Evolutionary conservation across 1,140 invertebrate genomes (phyloP), one percentile per base, ranked within the genome.

Genomic region (Aradophagus sp.): DNA sequence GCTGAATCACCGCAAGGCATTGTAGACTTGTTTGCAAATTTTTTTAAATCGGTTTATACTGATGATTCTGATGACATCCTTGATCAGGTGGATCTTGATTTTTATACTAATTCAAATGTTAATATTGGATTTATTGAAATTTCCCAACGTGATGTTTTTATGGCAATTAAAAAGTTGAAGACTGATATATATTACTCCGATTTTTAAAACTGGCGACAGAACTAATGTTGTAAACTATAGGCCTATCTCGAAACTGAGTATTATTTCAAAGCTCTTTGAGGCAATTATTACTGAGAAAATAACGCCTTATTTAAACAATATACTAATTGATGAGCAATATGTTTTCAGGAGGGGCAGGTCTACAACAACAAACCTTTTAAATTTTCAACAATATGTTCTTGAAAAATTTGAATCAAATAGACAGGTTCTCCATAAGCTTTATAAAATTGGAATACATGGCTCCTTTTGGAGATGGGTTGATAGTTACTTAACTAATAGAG

Each of bases 11-110:
- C 8, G 6, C 27, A 13, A 7, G 29, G 27, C 7, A 47, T 47
- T 32, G 44, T 47, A 8, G 7, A 47, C 34, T 1, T 47, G 7
- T 47, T 47, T 14, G 44, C 44, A 0, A n/a, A 29, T 8, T 47
- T 19, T 34, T 47, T 47, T 12, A 16, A 47, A 20, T 47, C 16
- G 12, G 44, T 34, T 1, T 47, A 32, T 19, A 38, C 5, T 1
- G 5, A n/a, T 2, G 35, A 38, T 8, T 13, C 31, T 14, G 12
- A 34, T 1, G 12, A 1, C 1, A 13, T 13, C 14, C 2, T 13
- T 14, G 14, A 34, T n/a, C n/a, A n/a, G n/a, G n/a, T n/a, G 5
- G 31, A 13, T 13, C 7, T 10, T 8, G 16, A 11, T 17, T 8
- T 4, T 16, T 38, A 17, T 5, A n/a, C n/a, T 13, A n/a, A n/a